These are phyloP conservation scores for Nomada hirtipes DNA, from an alignment of 2,888 invertebrate species.

Conservation along the genomic window DNA sequence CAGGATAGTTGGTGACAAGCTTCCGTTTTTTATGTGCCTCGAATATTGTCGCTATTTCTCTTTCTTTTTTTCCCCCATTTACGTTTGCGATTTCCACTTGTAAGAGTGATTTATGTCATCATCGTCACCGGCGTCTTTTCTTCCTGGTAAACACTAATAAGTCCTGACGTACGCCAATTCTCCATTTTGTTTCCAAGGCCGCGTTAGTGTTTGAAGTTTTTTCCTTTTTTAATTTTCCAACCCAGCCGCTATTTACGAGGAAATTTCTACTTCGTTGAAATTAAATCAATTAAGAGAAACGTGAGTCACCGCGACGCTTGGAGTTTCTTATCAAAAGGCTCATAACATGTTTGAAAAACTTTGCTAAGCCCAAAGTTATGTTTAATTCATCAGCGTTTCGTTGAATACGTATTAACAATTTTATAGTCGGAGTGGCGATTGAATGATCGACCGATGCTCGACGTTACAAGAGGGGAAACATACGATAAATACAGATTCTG, in stretches of 20 bases:
- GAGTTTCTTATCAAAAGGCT: background rate
- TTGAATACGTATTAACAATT: slow-evolving; percentile 19
- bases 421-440: slow-evolving; percentile 2
- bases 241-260: slow-evolving; percentile 12
- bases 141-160: slow-evolving; percentile 53
- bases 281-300: background rate
- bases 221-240: background rate
- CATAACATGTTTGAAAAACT: slow-evolving; percentile 18
- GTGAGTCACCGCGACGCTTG: slow-evolving; percentile 12
- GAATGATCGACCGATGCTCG: slow-evolving; percentile 1
- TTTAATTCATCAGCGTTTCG: slow-evolving; percentile 28
- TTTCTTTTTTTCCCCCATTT: slow-evolving; percentile 3
- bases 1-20: background rate
- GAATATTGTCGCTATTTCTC: background rate
- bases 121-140: slow-evolving; percentile 45
- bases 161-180: slow-evolving; percentile 1
- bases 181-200: slow-evolving; percentile 20
- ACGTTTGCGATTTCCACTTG: slow-evolving; percentile 5
- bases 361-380: background rate
- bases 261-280: slow-evolving; percentile 23
- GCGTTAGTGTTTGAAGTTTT: background rate
- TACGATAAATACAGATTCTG: no score
- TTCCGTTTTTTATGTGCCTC: slow-evolving; percentile 9
- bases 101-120: slow-evolving; percentile 51
- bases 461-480: no score